phyloP scores from a whole-genome alignment of 2,797 vertebrate species.

The Chelon auratus region DNA sequence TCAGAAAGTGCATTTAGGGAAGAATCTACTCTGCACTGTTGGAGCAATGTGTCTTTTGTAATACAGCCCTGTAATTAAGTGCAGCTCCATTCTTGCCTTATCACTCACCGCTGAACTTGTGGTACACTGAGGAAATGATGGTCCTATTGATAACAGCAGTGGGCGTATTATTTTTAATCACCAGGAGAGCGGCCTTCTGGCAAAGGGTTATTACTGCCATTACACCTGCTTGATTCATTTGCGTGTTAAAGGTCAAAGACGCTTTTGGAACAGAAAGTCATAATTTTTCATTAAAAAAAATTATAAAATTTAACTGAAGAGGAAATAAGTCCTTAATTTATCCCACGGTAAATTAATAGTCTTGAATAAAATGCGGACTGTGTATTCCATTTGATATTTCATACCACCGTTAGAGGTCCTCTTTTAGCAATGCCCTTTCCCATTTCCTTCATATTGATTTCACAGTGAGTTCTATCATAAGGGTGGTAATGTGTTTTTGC shows the following conservation, averaged over 20 bases:
- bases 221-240: conserved; percentile 47
- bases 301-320: background rate
- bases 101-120: conserved; percentile 35
- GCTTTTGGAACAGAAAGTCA: conserved; percentile 2
- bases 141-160: conserved; percentile 40
- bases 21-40: no score
- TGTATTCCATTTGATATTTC: conserved; percentile 21
- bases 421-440: conserved; percentile 33
- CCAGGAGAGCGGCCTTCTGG: conserved; percentile 21
- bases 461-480: conserved; percentile 50
- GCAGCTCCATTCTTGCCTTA: conserved; percentile 10
- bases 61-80: conserved; percentile 5
- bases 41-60: conserved; percentile 10
- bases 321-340: conserved; percentile 10
- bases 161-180: conserved; percentile 49
- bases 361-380: conserved; percentile 29
- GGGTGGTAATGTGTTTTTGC: conserved; percentile 51
- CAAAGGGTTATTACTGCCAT: conserved; percentile 25
- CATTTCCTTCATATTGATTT: conserved; percentile 72
- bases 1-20: no score
- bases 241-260: conserved; percentile 38
- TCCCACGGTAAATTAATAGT: conserved; percentile 4
- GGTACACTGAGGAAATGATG: conserved; percentile 15
- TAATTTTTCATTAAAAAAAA: background rate
- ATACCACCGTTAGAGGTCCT: conserved; percentile 6